Base-by-base conservation (phyloP, 2,888 invertebrate genomes). In the Alsophila aescularia region DNA sequence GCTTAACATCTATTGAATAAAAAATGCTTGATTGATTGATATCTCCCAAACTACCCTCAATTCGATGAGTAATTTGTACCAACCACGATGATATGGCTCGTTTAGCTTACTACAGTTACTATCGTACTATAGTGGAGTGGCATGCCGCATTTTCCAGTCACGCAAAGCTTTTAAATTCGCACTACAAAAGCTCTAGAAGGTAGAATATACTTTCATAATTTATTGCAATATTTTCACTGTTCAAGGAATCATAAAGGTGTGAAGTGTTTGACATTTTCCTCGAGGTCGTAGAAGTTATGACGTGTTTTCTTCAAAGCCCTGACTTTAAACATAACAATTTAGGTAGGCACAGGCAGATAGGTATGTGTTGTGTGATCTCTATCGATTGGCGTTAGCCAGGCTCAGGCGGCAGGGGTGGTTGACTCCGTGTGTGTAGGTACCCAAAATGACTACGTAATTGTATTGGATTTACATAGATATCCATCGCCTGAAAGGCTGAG, bases 321-420 rank as follows among this genome's bases (percentile, higher is more conserved):
- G 8, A 8, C 58, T 35, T 35, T 45, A 49, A 52, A n/a, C 29
- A 29, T 29, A n/a, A 24, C 29, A 29, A 24, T 5, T 24, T 24
- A 24, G 8, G 24, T 24, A 24, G 24, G 53, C 56, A 31, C 40
- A 54, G 45, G 29, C 39, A 43, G 52, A 57, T 48, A 58, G 44
- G 21, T 52, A 41, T 32, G 36, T 43, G 21, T 47, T 44, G 35
- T 43, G 43, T 41, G 52, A 13, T 27, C 43, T 41, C n/a, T 56
- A 83, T 83, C 73, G 81, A 83, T 83, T 77, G 39, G 29, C 52
- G 61, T 71, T 72, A 71, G 69, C 70, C 72, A 71, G 66, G 56
- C 60, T 71, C 72, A 71, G 66, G 56, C 60, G 15, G 47, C 52
- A 63, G 72, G 76, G 83, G 79, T 83, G 69, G 76, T 72, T 81